Evolutionary conservation across 2,797 vertebrate species (phyloP), one percentile per base, ranked within the genome.

Genomic region (Poliocrania exsul): DNA sequence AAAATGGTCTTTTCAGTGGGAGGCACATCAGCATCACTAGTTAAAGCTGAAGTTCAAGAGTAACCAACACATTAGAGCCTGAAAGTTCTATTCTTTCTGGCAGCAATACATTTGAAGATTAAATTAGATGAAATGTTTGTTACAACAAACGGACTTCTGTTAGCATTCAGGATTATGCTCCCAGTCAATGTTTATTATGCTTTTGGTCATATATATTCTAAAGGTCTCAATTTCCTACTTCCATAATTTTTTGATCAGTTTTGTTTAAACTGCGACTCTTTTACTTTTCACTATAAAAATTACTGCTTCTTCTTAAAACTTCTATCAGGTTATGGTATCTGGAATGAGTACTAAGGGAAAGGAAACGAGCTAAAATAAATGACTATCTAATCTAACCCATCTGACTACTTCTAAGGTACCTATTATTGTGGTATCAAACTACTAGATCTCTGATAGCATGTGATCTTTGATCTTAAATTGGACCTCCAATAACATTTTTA

Each of bases 61-160:
- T 80, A 97, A 96, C 81, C 79, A 91, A 69, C 46, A 70, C 86
- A 94, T 96, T 96, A 96, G 40, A 97, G 83, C 90, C 96, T 94
- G 93, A 96, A 96, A 97, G 81, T 88, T 77, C 96, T 96, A 95
- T 97, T 97, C 93, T 93, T 97, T 94, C 95, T 97, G 97, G 96
- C 97, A 97, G 90, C 94, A 97, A 97, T 86, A 93, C 82, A 92
- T 95, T 95, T 92, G 16, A 80, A 95, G 93, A 97, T 97, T 96
- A 97, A 98, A 96, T 97, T 93, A 97, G 93, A 94, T 96, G 96
- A 97, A 97, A 97, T 97, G 96, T 97, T 97, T 97, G 95, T 92
- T 97, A 96, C 95, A 95, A 97, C 88, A 91, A 97, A 97, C 5
- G 4, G 82, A 84, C 81, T 97, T 84, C 61, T 96, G 96, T 97